A percentile compares a stretch with the other conserved stretches of the same genome.
These are phyloP conservation scores for human (Homo sapiens) DNA, from an alignment of 2,113 vertebrate species.

Conservation along the genomic window DNA sequence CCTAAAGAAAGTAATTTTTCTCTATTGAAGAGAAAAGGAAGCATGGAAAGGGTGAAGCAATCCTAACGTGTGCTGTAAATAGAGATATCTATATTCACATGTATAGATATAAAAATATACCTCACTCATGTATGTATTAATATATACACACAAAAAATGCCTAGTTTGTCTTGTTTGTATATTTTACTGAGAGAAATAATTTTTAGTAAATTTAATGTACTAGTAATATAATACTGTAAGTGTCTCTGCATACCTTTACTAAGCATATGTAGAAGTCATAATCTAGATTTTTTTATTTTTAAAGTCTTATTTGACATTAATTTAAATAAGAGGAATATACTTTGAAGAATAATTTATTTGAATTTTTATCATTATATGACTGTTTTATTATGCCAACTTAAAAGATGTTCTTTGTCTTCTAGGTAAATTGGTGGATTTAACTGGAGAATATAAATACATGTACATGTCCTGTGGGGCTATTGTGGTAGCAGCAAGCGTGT, in stretches of 20 bases:
- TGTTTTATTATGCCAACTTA: slow-evolving; percentile 33
- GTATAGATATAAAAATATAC: neutral
- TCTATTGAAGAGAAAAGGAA: neutral
- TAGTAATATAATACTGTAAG: neutral
- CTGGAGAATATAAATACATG: slow-evolving; percentile 95
- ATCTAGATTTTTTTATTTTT: slow-evolving; percentile 9
- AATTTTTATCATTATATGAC: slow-evolving; percentile 32
- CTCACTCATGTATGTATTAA: neutral
- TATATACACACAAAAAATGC: neutral
- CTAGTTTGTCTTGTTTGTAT: neutral
- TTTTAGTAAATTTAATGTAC: neutral
- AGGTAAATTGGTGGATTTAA: slow-evolving; percentile 96
- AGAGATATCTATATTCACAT: neutral
- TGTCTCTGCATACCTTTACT: neutral
- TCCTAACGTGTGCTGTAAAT: neutral
- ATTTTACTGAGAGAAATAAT: neutral
- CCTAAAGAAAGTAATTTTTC: neutral
- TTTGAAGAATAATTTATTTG: neutral
- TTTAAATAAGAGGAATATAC: neutral
- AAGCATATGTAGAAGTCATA: neutral
- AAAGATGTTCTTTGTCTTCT: slow-evolving; percentile 76
- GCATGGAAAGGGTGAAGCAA: neutral
- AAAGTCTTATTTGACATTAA: slow-evolving; percentile 7
- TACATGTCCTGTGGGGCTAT: slow-evolving; percentile 93
- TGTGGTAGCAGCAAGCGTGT: slow-evolving; percentile 92